phyloP scores from a whole-genome alignment of 2,797 vertebrate genomes.

The Parauchenoglanis punctatus region DNA sequence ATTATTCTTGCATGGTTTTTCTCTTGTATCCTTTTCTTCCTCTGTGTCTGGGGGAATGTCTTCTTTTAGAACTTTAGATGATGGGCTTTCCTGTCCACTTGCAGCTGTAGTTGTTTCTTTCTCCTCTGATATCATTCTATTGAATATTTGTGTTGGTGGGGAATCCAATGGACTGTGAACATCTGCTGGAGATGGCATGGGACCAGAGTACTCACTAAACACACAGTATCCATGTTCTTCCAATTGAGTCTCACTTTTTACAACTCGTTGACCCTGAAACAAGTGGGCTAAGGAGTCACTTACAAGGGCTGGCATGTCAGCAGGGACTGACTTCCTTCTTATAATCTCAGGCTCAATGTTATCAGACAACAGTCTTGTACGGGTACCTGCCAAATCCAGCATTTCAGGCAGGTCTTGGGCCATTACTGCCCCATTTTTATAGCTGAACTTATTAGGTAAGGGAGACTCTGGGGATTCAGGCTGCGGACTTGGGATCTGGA shows the following conservation, averaged over 20 bases:
- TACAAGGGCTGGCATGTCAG: constrained; percentile 68
- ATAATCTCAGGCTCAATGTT: constrained; percentile 83
- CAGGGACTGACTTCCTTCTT: constrained; percentile 81
- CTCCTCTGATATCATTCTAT: constrained; percentile 74
- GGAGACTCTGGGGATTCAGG: constrained; percentile 81
- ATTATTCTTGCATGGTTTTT: constrained; percentile 55
- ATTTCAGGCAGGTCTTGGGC: constrained; percentile 95
- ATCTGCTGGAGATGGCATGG: constrained; percentile 92
- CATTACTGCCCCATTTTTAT: constrained; percentile 91
- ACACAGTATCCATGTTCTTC: constrained; percentile 98
- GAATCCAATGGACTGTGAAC: constrained; percentile 76
- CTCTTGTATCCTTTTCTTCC: constrained; percentile 52
- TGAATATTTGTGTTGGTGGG: constrained; percentile 71
- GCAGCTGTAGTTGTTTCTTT: constrained; percentile 72
- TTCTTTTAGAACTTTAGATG: constrained; percentile 39
- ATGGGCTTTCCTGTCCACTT: constrained; percentile 58
- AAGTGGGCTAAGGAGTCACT: constrained; percentile 74
- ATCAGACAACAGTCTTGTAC: constrained; percentile 88
- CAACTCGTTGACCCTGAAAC: constrained; percentile 69
- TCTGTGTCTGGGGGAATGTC: constrained; percentile 46
- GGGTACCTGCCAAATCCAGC: constrained; percentile 90
- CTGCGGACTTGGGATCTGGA: constrained; percentile 70
- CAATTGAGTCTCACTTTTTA: constrained; percentile 86
- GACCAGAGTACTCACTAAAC: constrained; percentile 97
- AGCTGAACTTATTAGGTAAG: constrained; percentile 78